Evolutionary conservation across 2,888 invertebrate species (phyloP).

Genomic region (Falcaria lacertinaria): DNA sequence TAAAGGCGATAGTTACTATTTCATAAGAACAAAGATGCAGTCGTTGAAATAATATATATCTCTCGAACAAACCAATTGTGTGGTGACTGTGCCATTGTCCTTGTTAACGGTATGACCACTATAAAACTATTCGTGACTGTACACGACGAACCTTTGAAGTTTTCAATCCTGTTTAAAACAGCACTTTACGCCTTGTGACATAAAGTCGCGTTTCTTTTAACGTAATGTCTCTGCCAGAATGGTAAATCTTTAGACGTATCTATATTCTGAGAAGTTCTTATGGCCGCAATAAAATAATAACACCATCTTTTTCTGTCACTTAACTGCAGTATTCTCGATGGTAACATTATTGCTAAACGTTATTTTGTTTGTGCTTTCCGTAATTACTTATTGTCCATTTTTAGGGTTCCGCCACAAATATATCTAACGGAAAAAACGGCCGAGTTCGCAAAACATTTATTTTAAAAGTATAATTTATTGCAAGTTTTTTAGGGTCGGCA

Average conservation of each 20-base stretch:
- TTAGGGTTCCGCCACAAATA: too few relatives aligned
- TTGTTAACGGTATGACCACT: constrained; percentile 28
- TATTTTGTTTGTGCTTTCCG: constrained; percentile 23
- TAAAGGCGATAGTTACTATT: too few relatives aligned
- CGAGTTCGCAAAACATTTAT: too few relatives aligned
- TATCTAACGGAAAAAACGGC: too few relatives aligned
- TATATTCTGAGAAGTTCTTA: constrained; percentile 36
- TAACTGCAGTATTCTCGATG: constrained; percentile 23
- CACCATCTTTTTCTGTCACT: constrained; percentile 23
- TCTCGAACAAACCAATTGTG: not conserved
- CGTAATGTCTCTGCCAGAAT: too few relatives aligned
- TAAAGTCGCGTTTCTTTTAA: constrained; percentile 1
- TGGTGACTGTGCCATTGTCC: not conserved
- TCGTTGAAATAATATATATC: not conserved
- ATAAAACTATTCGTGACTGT: constrained; percentile 26
- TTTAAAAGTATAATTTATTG: too few relatives aligned
- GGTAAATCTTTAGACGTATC: too few relatives aligned
- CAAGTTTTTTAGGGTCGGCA: too few relatives aligned
- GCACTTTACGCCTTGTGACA: not conserved
- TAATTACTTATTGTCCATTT: constrained; percentile 16
- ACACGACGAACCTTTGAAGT: not conserved
- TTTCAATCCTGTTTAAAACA: too few relatives aligned
- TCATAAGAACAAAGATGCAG: not conserved
- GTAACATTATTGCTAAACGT: constrained; percentile 32
- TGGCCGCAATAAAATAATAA: constrained; percentile 41